phyloP scores from a whole-genome alignment of 2,888 invertebrate genomes.

The Odontomyia ornata region DNA sequence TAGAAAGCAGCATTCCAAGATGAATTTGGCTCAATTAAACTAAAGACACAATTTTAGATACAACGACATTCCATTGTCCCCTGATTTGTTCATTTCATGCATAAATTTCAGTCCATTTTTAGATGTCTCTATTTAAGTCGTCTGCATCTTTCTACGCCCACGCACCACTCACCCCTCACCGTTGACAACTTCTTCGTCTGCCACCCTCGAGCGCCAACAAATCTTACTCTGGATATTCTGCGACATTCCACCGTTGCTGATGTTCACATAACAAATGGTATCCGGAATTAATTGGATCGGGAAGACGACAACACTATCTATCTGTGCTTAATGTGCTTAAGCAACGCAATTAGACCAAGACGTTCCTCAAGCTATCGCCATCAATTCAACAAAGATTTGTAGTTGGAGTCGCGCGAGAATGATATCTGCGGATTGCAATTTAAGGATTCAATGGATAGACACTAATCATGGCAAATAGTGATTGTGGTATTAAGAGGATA shows the following conservation, averaged over 20 bases:
- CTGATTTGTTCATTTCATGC: constrained; percentile 8
- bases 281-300: constrained; percentile 41
- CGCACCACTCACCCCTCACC: not conserved
- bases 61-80: constrained; percentile 19
- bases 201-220: not conserved
- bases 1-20: constrained; percentile 8
- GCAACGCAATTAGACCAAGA: constrained; percentile 9
- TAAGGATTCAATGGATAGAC: constrained; percentile 7
- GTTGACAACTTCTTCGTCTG: no score
- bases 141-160: constrained; percentile 10
- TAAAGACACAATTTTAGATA: not conserved
- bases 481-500: not conserved
- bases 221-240: not conserved
- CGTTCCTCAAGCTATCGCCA: constrained; percentile 19
- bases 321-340: not conserved
- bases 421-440: not conserved
- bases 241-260: constrained; percentile 19
- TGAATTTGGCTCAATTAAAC: constrained; percentile 18
- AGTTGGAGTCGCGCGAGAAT: not conserved
- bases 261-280: constrained; percentile 15
- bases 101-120: constrained; percentile 26
- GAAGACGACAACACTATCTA: constrained; percentile 35
- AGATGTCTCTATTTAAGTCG: constrained; percentile 13
- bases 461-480: constrained; percentile 18
- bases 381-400: constrained; percentile 37